Evolutionary conservation across 2,888 invertebrate species (phyloP).

Genomic region (Chelonus formosanus): DNA sequence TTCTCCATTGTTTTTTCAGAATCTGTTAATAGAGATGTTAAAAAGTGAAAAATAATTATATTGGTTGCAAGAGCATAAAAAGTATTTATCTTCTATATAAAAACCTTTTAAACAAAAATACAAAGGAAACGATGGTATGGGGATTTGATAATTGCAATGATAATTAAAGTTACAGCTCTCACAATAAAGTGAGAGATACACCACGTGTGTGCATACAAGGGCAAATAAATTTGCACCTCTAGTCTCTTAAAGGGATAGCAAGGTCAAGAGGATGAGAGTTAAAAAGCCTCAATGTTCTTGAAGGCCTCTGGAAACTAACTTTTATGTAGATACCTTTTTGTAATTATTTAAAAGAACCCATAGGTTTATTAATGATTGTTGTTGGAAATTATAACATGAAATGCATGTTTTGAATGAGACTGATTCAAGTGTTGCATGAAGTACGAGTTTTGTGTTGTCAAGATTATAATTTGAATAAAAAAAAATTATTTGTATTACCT

Average conservation of each 20-base stretch:
- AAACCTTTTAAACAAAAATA: too few species aligned
- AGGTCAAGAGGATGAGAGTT: conserved; percentile 26
- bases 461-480: too few species aligned
- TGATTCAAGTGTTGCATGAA: too few species aligned
- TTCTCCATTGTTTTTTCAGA: too few species aligned
- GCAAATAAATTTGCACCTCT: conserved; percentile 21
- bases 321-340: background rate
- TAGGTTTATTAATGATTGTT: too few species aligned
- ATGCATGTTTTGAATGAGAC: too few species aligned
- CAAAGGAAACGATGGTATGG: background rate
- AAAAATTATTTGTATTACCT: conserved; percentile 64
- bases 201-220: conserved; percentile 16
- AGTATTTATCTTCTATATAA: too few species aligned
- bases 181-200: background rate
- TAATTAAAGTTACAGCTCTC: background rate
- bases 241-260: conserved; percentile 32
- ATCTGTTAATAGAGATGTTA: too few species aligned
- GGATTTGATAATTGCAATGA: conserved; percentile 8
- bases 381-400: too few species aligned
- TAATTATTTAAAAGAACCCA: background rate
- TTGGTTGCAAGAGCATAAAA: too few species aligned
- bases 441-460: too few species aligned
- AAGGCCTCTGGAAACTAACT: conserved; percentile 12
- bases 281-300: conserved; percentile 6
- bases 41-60: too few species aligned